These are phyloP conservation scores for Garrulus glandarius DNA, from an alignment of 2,797 vertebrate species.

Conservation along the genomic window DNA sequence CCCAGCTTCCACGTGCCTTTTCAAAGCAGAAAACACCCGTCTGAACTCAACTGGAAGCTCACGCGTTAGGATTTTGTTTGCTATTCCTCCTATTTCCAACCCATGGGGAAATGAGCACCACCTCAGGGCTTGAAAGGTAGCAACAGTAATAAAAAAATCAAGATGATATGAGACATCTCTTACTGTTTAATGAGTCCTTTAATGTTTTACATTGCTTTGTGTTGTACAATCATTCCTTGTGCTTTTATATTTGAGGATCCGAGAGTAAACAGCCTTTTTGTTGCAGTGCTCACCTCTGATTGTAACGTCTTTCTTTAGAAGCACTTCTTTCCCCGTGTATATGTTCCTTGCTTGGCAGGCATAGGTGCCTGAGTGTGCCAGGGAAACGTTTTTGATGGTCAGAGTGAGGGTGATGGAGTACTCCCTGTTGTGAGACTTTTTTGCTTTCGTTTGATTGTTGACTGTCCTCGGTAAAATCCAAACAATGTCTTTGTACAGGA, in stretches of 20 bases:
- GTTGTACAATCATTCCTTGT: constrained; percentile 82
- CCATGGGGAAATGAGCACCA: constrained; percentile 74
- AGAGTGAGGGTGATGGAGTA: constrained; percentile 83
- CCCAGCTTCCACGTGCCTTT: constrained; percentile 68
- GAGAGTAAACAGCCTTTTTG: constrained; percentile 82
- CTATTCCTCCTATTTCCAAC: constrained; percentile 74
- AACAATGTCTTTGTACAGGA: constrained; percentile 85
- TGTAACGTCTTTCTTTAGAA: constrained; percentile 84
- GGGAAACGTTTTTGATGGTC: constrained; percentile 84
- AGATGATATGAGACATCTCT: constrained; percentile 80
- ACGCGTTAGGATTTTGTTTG: constrained; percentile 52
- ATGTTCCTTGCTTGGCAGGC: constrained; percentile 85
- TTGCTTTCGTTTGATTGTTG: constrained; percentile 75
- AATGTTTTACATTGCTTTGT: constrained; percentile 81
- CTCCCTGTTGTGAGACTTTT: constrained; percentile 70
- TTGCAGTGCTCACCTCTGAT: constrained; percentile 89
- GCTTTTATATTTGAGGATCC: constrained; percentile 83
- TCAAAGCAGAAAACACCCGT: constrained; percentile 68
- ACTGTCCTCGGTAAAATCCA: constrained; percentile 81
- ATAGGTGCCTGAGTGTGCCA: constrained; percentile 85
- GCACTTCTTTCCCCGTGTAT: constrained; percentile 81
- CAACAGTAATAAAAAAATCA: constrained; percentile 79
- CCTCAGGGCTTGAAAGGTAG: constrained; percentile 78
- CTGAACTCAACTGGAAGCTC: constrained; percentile 71
- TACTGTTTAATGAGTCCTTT: constrained; percentile 81